These are phyloP conservation scores for Gobius niger DNA, from an alignment of 2,113 vertebrate genomes.

Conservation along the genomic window DNA sequence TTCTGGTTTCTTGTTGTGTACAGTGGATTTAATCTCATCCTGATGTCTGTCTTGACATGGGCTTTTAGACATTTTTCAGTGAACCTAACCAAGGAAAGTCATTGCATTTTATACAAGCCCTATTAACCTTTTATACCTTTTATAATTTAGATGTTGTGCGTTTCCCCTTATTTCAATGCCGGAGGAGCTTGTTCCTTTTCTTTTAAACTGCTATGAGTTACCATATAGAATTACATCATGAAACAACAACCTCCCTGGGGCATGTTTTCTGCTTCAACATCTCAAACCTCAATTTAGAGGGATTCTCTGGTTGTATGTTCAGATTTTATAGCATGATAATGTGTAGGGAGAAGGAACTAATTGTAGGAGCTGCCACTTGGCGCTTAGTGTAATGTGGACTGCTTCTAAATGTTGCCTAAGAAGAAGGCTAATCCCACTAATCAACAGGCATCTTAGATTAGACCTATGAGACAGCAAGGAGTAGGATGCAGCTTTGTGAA, in stretches of 20 bases:
- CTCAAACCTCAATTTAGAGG: conserved; percentile 13
- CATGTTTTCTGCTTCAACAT: conserved; percentile 13
- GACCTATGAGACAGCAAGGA: conserved; percentile 31
- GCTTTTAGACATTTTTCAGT: not conserved
- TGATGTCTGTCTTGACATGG: not conserved
- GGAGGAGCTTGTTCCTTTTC: not conserved
- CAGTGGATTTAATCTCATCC: not conserved
- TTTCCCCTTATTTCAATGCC: not conserved
- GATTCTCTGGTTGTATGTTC: conserved; percentile 12
- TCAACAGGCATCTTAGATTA: conserved; percentile 59
- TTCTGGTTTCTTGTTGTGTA: conserved; percentile 15
- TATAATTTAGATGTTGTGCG: not conserved
- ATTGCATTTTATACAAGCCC: not conserved
- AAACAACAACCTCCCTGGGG: conserved; percentile 32
- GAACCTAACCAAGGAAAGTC: not conserved
- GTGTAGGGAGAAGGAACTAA: conserved; percentile 49
- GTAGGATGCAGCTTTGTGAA: conserved; percentile 21
- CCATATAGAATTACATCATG: conserved; percentile 35
- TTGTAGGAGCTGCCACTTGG: conserved; percentile 49
- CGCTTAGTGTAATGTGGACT: conserved; percentile 37
- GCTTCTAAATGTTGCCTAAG: conserved; percentile 51
- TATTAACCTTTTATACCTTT: not conserved
- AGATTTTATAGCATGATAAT: conserved; percentile 41
- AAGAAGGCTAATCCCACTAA: conserved; percentile 58
- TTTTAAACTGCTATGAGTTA: conserved; percentile 14